Evolutionary conservation across 2,888 invertebrate species (phyloP).

Genomic region (Hyles lineata): DNA sequence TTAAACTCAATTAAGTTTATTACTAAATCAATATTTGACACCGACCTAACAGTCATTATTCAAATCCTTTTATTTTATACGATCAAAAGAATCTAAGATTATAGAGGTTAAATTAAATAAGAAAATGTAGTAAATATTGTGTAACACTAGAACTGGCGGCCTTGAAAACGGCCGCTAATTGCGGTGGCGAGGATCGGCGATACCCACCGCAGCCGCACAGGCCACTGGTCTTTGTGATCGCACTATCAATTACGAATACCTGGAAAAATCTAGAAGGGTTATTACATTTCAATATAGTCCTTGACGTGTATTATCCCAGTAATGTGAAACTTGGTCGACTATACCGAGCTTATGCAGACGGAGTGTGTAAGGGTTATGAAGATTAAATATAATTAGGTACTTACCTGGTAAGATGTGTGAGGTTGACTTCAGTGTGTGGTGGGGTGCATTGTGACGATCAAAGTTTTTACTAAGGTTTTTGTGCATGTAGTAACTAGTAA

Average conservation of each 20-base stretch:
- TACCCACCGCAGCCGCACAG: conserved; percentile 19
- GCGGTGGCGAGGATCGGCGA: conserved; percentile 1
- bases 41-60: no score
- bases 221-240: conserved; percentile 12
- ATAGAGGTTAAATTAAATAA: neutral
- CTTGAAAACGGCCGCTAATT: conserved; percentile 7
- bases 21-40: no score
- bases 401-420: no score
- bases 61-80: neutral
- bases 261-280: conserved; percentile 5
- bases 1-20: no score
- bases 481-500: no score
- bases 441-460: no score
- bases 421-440: no score
- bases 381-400: neutral
- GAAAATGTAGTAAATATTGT: neutral
- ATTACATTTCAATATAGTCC: conserved; percentile 18
- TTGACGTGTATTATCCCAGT: neutral
- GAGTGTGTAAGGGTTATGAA: neutral
- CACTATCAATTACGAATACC: conserved; percentile 10
- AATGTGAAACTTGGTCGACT: neutral
- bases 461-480: no score
- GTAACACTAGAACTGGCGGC: neutral
- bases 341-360: neutral
- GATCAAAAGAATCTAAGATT: neutral